Evolutionary conservation across 2,888 invertebrate genomes (phyloP).

Genomic region (Dicyrtomina minuta): DNA sequence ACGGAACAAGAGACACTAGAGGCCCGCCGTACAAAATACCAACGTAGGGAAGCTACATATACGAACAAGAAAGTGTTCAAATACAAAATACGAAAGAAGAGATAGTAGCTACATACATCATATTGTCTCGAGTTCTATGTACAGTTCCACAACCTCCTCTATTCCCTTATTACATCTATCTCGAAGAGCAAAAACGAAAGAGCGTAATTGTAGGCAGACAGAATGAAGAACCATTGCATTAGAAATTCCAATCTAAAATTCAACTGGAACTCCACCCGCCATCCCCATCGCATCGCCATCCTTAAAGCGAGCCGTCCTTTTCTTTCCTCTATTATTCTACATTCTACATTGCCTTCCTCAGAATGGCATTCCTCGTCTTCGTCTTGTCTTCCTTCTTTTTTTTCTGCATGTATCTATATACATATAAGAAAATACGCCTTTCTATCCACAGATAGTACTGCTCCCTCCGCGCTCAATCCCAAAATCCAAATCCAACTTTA

Average conservation of each 20-base stretch:
- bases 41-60: too few relatives aligned
- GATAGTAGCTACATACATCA: background rate
- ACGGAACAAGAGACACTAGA: too few relatives aligned
- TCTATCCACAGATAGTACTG: background rate
- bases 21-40: too few relatives aligned
- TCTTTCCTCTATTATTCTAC: background rate
- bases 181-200: background rate
- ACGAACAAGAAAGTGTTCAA: too few relatives aligned
- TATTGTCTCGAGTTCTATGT: background rate
- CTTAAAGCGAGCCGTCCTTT: conserved; percentile 19
- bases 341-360: conserved; percentile 4
- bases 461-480: too few relatives aligned
- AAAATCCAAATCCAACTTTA: too few relatives aligned
- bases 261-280: conserved; percentile 27
- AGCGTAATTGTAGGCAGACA: background rate
- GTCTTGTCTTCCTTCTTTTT: background rate
- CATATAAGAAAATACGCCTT: conserved; percentile 2
- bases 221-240: conserved; percentile 1
- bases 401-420: background rate
- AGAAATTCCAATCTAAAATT: conserved; percentile 25
- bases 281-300: too few relatives aligned
- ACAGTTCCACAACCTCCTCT: background rate
- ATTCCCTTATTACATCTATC: too few relatives aligned
- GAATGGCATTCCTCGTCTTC: conserved; percentile 21
- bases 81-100: too few relatives aligned